These are phyloP conservation scores for Lytechinus pictus DNA, from an alignment of 35 echinoderm and acorn worm species.

Conservation along the genomic window DNA sequence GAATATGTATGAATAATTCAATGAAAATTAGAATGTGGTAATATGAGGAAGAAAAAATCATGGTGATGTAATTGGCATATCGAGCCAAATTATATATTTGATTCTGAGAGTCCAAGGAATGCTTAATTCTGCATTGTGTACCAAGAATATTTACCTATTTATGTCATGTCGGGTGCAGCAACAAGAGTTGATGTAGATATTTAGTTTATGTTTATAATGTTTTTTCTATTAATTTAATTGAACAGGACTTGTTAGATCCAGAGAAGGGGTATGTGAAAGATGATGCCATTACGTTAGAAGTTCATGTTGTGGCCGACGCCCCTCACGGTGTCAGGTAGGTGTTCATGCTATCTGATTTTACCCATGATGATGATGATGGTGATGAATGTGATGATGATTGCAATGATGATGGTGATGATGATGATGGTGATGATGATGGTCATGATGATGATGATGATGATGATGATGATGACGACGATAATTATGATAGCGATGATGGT, in stretches of 20 bases:
- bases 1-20: no score
- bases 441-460: no score
- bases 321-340: constrained; percentile 98
- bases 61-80: no score
- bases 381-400: no score
- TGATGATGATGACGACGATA: no score
- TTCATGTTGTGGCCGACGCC: constrained; percentile 86
- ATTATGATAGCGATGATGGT: no score
- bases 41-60: no score
- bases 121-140: background rate
- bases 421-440: no score
- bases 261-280: constrained; percentile 97
- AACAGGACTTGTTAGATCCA: constrained; percentile 90
- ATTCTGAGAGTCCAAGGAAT: background rate
- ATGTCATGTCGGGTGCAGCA: background rate
- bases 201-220: background rate
- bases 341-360: background rate
- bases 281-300: constrained; percentile 87
- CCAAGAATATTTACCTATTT: no score
- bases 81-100: no score
- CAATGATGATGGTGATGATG: no score
- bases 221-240: background rate
- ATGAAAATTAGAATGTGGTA: no score
- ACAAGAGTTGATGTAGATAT: background rate
- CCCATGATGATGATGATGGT: background rate